Evolutionary conservation across 2,113 vertebrate genomes (phyloP).

Genomic region (Sander vitreus): DNA sequence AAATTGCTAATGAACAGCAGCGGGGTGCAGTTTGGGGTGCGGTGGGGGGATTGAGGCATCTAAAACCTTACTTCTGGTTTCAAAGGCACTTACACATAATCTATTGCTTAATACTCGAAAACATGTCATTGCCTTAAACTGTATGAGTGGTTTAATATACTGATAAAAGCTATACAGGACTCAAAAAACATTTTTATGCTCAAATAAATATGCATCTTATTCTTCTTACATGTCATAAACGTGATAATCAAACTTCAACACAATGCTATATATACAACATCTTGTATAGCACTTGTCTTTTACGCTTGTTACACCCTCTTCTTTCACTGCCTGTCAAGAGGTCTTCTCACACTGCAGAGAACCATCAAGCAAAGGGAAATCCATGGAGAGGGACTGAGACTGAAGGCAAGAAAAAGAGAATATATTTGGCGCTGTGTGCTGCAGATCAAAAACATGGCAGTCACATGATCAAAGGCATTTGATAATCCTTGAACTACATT

Average conservation of each 20-base stretch:
- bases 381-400: conserved; percentile 69
- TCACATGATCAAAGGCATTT: conserved; percentile 85
- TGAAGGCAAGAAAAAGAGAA: conserved; percentile 72
- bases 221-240: conserved; percentile 1
- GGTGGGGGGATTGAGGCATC: conserved; percentile 33
- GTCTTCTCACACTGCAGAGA: conserved; percentile 70
- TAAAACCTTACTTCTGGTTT: conserved; percentile 58
- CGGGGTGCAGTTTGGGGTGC: conserved; percentile 64
- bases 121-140: conserved; percentile 28
- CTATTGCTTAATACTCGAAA: conserved; percentile 31
- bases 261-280: neutral
- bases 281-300: conserved; percentile 43
- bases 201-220: conserved; percentile 5
- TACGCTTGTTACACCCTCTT: conserved; percentile 58
- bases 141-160: neutral
- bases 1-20: conserved; percentile 83
- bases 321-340: conserved; percentile 70
- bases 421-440: conserved; percentile 72
- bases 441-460: conserved; percentile 80
- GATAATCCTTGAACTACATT: conserved; percentile 84
- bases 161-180: neutral
- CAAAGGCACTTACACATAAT: conserved; percentile 61
- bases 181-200: neutral
- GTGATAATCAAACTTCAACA: conserved; percentile 17
- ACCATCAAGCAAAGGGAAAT: conserved; percentile 67